Conservation (phyloP, 2,888 invertebrate genomes). For the Crematogaster levior region DNA sequence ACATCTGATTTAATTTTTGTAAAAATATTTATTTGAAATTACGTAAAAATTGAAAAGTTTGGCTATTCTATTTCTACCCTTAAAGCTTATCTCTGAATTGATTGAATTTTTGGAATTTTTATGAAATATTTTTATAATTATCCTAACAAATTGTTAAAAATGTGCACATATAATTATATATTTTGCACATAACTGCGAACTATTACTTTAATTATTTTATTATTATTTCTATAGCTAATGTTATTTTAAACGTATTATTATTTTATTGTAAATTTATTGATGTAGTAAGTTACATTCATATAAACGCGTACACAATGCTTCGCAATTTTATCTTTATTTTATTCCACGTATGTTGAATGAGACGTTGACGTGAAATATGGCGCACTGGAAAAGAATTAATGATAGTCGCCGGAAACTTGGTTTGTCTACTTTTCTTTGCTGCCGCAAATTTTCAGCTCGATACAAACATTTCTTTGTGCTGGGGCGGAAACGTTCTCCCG, state of each 20-base stretch:
- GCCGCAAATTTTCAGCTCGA: slow-evolving; percentile 43
- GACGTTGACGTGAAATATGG: slow-evolving; percentile 34
- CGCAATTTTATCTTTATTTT: background rate
- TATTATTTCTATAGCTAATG: background rate
- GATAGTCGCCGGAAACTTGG: slow-evolving; percentile 36
- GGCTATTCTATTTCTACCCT: background rate
- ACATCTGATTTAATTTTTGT: background rate
- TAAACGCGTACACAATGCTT: background rate
- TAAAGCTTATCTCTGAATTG: background rate
- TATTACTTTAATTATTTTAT: background rate
- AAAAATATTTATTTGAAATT: background rate
- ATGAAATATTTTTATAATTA: background rate
- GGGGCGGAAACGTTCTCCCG: slow-evolving; percentile 41
- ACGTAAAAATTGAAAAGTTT: no score
- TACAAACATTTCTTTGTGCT: slow-evolving; percentile 45
- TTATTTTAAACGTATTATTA: background rate
- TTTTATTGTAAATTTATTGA: background rate
- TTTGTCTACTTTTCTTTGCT: slow-evolving; percentile 24
- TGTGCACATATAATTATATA: background rate
- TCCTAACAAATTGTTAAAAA: background rate
- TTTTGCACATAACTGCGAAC: background rate
- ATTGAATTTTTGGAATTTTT: background rate
- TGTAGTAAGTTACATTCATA: background rate
- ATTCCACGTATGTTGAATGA: background rate
- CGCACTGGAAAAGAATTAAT: slow-evolving; percentile 36